Base-by-base conservation (phyloP, 2,797 vertebrate species). In the Pteropus rufus region DNA sequence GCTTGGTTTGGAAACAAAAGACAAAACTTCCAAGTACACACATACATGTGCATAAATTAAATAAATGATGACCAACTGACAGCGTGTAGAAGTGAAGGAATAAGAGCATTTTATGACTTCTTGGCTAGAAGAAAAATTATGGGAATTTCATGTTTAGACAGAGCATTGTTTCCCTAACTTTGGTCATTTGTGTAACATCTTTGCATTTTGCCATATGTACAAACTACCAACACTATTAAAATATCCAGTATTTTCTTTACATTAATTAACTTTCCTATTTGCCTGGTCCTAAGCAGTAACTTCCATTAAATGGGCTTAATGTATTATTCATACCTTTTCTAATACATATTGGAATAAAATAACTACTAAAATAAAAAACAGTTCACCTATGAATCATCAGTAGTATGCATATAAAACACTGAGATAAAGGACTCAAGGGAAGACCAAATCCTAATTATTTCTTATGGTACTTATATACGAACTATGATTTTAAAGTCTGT, bases 1-100 rank as follows among this genome's bases (percentile, higher is more conserved):
- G 21, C 15, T 95, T 93, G 14, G 65, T 87, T 93, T 49, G 46
- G 56, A 94, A 90, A 93, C 49, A 93, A 94, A 88, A 91, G 54
- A 89, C 7, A 41, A 49, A 65, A 81, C 36, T 89, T 56, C 18
- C 52, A 93, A 44, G 10, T 36, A 73, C 9, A 76, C 36, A 21
- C 31, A 88, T 41, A 41, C 31, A 62, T 26, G 54, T 3, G 60
- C 29, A 31, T 73, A 46, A 62, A 65, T 79, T 79, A 97, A 73
- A 81, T 72, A 92, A 87, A 62, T 36, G 36, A 90, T 7, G 56
- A 76, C 10, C 44, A 93, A 73, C 0, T 72, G 34, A 91, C 2
- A 87, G 5, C 36, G 80, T 41, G 21, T 14, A 69, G 31, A 93
- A 90, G 86, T 34, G 46, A 93, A 90, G 56, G 9, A 2, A 62